Conservation (phyloP, 1,140 invertebrate species). For the Drosophila elegans region DNA sequence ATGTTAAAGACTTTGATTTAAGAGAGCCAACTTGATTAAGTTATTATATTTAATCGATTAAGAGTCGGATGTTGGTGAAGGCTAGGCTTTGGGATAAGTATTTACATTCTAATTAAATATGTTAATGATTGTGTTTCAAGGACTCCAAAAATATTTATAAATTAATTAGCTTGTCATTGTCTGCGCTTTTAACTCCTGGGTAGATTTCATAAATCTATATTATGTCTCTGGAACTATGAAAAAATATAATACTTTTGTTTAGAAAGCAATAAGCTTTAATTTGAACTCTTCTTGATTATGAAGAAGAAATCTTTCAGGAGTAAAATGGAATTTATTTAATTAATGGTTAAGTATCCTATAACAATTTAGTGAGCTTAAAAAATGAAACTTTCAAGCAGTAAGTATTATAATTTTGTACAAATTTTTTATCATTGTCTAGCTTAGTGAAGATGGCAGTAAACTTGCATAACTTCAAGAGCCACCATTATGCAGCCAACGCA, state of each 20-base stretch:
- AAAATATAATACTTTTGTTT: too few species aligned
- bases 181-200: too few species aligned
- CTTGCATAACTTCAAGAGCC: conserved; percentile 38
- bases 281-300: too few species aligned
- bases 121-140: background rate
- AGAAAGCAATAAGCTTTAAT: too few species aligned
- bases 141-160: background rate
- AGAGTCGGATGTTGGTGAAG: background rate
- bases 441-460: conserved; percentile 5
- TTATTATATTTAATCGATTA: conserved; percentile 27
- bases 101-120: background rate
- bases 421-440: background rate
- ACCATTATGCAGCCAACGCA: conserved; percentile 39
- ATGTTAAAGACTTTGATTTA: conserved; percentile 39
- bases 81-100: background rate
- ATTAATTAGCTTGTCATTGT: background rate
- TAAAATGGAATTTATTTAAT: background rate
- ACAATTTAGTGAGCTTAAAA: background rate
- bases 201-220: too few species aligned
- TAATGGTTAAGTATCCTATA: too few species aligned
- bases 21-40: conserved; percentile 21
- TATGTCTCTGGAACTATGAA: too few species aligned
- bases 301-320: background rate
- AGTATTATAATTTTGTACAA: conserved; percentile 2
- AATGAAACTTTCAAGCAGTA: background rate